Evolutionary conservation across 1,140 invertebrate species (phyloP).

Genomic region (Onthophagus taurus): DNA sequence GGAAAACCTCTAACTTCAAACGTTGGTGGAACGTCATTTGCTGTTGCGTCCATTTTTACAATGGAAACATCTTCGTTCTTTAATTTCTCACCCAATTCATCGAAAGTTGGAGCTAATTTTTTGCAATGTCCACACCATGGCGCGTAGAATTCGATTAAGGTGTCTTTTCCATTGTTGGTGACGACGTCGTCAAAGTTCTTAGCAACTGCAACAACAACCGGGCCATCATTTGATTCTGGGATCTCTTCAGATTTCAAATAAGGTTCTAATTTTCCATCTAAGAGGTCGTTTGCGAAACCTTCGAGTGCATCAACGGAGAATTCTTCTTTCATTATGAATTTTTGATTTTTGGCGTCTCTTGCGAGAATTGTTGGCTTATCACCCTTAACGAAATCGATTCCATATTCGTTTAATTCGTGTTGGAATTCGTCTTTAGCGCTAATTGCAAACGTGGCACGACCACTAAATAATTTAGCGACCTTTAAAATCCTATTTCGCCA

Average conservation of each 20-base stretch:
- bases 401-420: constrained; percentile 89
- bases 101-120: constrained; percentile 85
- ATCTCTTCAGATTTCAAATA: constrained; percentile 94
- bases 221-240: constrained; percentile 74
- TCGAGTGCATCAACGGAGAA: constrained; percentile 87
- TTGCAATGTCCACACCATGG: constrained; percentile 99
- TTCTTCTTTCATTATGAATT: constrained; percentile 83
- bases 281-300: constrained; percentile 79
- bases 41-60: constrained; percentile 97
- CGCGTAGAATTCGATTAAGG: constrained; percentile 95
- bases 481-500: constrained; percentile 96
- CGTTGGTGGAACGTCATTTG: constrained; percentile 90
- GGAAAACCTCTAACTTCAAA: constrained; percentile 97
- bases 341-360: constrained; percentile 72
- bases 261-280: constrained; percentile 75
- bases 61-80: constrained; percentile 83
- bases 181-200: constrained; percentile 97
- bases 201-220: constrained; percentile 87
- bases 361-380: constrained; percentile 87
- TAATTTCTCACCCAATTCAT: constrained; percentile 81
- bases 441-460: constrained; percentile 78
- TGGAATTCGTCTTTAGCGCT: constrained; percentile 89
- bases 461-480: constrained; percentile 79
- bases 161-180: constrained; percentile 84
- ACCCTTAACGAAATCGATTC: constrained; percentile 74